phyloP scores from a whole-genome alignment of 2,113 vertebrate genomes.

The Chloropsis hardwickii region DNA sequence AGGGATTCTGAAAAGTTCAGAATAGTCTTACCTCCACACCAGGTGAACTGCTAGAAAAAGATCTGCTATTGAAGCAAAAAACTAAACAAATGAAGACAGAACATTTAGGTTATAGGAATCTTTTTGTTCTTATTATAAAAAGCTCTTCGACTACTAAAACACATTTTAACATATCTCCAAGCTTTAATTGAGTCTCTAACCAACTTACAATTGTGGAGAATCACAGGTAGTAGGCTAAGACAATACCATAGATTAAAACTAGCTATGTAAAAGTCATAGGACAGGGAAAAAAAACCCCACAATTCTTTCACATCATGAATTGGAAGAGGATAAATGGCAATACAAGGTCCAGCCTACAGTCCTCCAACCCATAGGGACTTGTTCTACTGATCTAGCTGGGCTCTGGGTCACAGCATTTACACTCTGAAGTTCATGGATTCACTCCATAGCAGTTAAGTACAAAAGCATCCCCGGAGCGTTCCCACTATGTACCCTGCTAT shows the following conservation, averaged over 20 bases:
- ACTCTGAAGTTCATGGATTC: background rate
- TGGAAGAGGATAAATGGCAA: background rate
- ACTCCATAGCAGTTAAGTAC: background rate
- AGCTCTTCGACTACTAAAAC: background rate
- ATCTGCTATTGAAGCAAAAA: background rate
- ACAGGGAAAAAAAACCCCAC: accelerated
- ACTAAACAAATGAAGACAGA: background rate
- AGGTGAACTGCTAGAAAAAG: background rate
- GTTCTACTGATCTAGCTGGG: background rate
- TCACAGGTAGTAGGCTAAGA: background rate
- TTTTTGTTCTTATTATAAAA: background rate
- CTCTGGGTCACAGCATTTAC: background rate
- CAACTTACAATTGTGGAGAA: background rate
- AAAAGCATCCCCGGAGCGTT: background rate
- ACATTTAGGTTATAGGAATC: background rate
- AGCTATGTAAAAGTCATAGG: background rate
- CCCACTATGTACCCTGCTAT: background rate
- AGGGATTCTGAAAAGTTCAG: background rate
- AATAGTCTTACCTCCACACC: background rate
- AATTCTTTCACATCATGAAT: background rate
- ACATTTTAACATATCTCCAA: background rate
- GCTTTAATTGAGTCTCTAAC: background rate
- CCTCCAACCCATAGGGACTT: background rate
- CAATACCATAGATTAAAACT: background rate
- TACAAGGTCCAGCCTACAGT: background rate